These are phyloP conservation scores for Sweltsa coloradensis DNA, from an alignment of 1,140 invertebrate genomes.

Conservation along the genomic window DNA sequence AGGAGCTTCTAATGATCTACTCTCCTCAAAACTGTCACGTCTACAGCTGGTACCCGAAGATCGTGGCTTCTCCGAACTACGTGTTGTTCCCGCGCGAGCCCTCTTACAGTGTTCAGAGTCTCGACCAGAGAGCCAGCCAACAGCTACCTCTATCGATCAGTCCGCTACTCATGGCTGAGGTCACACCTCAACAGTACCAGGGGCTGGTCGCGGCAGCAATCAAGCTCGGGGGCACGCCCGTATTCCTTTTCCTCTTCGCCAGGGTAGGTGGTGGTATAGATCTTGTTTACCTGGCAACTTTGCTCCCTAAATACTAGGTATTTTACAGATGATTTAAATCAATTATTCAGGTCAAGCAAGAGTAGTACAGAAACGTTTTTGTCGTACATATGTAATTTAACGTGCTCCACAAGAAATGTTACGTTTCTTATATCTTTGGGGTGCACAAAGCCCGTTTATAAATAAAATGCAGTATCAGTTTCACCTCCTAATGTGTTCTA, in stretches of 20 bases:
- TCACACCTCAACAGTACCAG: conserved; percentile 33
- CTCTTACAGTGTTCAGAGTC: conserved; percentile 32
- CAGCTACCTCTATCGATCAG: conserved; percentile 32
- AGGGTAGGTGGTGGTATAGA: no score
- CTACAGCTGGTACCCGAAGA: conserved; percentile 45
- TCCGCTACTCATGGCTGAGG: conserved; percentile 25
- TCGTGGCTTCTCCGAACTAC: conserved; percentile 35
- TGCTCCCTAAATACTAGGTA: no score
- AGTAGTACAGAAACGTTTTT: no score
- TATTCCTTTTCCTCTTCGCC: conserved; percentile 47
- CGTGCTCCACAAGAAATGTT: no score
- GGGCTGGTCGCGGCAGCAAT: conserved; percentile 39
- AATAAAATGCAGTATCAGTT: no score
- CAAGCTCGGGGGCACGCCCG: conserved; percentile 41
- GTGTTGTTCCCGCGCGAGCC: conserved; percentile 34
- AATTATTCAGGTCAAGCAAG: no score
- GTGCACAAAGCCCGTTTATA: no score
- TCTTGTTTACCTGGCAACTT: no score
- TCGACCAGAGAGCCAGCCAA: conserved; percentile 33
- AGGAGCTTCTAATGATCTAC: conserved; percentile 42
- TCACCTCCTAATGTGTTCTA: conserved; percentile 18
- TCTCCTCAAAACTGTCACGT: conserved; percentile 39
- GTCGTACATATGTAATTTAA: no score
- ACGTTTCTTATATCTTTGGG: no score
- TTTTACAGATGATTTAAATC: no score